Evolutionary conservation across 2,797 vertebrate genomes (phyloP).

Genomic region (Varecia variegata): DNA sequence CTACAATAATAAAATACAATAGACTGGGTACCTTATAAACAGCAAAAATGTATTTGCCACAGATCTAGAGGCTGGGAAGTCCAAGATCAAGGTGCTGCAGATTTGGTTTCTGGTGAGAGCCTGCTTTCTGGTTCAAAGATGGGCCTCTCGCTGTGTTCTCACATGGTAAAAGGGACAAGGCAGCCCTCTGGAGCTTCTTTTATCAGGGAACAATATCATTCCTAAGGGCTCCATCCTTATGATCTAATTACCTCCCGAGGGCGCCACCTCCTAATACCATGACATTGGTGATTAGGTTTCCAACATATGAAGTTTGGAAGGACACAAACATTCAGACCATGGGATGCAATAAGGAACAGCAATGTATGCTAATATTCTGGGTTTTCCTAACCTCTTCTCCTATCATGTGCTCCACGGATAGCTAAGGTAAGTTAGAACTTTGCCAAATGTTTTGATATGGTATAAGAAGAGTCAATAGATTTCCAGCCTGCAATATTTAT

Average conservation of each 20-base stretch:
- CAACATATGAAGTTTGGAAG: background rate
- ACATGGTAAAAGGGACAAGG: background rate
- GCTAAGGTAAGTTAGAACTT: background rate
- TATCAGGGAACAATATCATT: background rate
- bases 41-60: background rate
- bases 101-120: background rate
- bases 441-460: background rate
- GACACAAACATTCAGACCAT: background rate
- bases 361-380: background rate
- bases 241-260: background rate
- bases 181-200: background rate
- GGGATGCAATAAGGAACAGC: background rate
- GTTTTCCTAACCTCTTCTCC: background rate
- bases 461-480: background rate
- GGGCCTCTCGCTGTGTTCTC: background rate
- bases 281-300: background rate
- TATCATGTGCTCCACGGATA: background rate
- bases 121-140: background rate
- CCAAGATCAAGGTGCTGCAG: background rate
- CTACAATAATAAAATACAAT: background rate
- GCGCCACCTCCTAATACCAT: background rate
- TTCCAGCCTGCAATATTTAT: background rate
- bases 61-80: background rate
- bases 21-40: background rate
- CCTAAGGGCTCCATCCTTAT: background rate